Conservation (phyloP, 2,113 vertebrate species). For the Cyprinodon brontotheroides region DNA sequence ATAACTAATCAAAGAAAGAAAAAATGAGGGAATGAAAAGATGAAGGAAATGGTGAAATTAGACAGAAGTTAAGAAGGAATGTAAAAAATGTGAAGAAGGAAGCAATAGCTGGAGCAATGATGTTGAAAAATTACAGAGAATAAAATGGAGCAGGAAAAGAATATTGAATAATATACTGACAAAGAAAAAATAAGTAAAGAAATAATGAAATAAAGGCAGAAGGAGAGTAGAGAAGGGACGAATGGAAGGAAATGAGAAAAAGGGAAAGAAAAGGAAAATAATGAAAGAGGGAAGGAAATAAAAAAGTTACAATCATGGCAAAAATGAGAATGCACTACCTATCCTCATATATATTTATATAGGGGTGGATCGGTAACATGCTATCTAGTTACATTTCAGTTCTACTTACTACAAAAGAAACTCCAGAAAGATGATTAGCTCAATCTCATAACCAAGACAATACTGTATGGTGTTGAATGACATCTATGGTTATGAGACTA, state of each 20-base stretch:
- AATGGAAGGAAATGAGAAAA: conserved; percentile 9
- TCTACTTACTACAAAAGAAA: conserved; percentile 14
- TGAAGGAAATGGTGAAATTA: conserved; percentile 1
- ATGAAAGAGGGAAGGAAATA: conserved; percentile 14
- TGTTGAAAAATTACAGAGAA: background rate
- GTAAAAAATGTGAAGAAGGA: background rate
- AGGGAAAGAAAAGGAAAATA: no score
- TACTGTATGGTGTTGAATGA: conserved; percentile 36
- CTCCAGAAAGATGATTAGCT: conserved; percentile 34
- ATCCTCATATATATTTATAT: background rate
- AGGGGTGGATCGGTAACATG: background rate
- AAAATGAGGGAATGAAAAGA: background rate
- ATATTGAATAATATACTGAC: no score
- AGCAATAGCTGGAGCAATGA: background rate
- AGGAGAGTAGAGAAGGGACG: background rate
- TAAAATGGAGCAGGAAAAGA: background rate
- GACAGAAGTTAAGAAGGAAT: background rate
- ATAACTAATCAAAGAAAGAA: background rate
- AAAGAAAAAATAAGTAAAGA: background rate
- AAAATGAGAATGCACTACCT: conserved; percentile 2
- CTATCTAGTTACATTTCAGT: background rate
- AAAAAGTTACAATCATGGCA: background rate
- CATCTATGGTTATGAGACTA: conserved; percentile 63
- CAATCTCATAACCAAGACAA: conserved; percentile 34
- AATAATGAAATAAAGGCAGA: background rate